These are phyloP conservation scores for Rhaphigaster nebulosa DNA, from an alignment of 2,888 invertebrate genomes.

Conservation along the genomic window DNA sequence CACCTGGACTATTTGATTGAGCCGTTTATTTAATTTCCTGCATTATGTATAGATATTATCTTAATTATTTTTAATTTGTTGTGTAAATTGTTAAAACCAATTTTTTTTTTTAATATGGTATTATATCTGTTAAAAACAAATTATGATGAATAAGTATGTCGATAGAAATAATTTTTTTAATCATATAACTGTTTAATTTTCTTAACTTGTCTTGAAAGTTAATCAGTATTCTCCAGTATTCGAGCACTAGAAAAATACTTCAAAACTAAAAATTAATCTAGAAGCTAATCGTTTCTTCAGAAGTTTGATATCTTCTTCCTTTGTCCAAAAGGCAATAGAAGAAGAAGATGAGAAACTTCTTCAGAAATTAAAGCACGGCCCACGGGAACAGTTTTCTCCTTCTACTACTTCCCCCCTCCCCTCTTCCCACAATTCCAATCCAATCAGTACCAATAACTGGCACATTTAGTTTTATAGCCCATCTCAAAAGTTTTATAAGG, in stretches of 20 bases:
- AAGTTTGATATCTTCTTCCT: background rate
- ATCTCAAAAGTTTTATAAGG: conserved; percentile 9
- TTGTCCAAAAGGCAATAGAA: conserved; percentile 6
- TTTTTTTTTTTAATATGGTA: too few species aligned
- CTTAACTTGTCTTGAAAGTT: background rate
- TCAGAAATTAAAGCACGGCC: conserved; percentile 40
- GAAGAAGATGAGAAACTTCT: conserved; percentile 14
- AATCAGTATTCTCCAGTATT: background rate
- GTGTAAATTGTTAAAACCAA: too few species aligned
- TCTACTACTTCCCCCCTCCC: background rate
- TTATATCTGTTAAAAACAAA: too few species aligned
- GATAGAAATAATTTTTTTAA: too few species aligned
- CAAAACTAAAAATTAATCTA: background rate
- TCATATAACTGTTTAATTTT: too few species aligned
- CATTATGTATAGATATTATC: too few species aligned
- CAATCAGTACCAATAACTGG: background rate
- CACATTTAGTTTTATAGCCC: conserved; percentile 13
- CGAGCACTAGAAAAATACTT: background rate
- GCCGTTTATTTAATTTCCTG: too few species aligned
- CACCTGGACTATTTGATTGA: too few species aligned
- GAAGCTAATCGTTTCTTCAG: conserved; percentile 19
- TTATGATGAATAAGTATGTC: too few species aligned
- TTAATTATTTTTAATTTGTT: too few species aligned
- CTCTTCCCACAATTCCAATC: background rate
- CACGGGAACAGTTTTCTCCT: background rate